Conservation (phyloP, 2,888 invertebrate genomes). For the Hyposoter dolosus region DNA sequence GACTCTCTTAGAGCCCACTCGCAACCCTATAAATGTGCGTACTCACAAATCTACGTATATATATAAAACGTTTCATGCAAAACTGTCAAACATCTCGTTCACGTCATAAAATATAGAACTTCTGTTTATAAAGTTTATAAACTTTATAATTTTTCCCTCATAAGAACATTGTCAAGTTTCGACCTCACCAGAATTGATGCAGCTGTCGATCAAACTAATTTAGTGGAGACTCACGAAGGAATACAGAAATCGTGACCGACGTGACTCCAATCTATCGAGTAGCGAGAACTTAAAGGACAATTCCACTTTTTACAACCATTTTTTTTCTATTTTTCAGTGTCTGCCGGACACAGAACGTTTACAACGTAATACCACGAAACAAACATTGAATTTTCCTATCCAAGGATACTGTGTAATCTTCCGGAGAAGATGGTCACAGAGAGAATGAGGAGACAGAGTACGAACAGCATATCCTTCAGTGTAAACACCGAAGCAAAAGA, state of each 20-base stretch:
- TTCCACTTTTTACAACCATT: background rate
- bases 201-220: background rate
- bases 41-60: conserved; percentile 46
- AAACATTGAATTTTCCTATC: conserved; percentile 17
- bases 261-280: background rate
- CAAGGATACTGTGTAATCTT: conserved; percentile 11
- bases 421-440: conserved; percentile 42
- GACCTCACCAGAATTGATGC: background rate
- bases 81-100: conserved; percentile 4
- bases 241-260: background rate
- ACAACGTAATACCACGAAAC: background rate
- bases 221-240: background rate
- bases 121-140: background rate
- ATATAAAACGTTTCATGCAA: conserved; percentile 57
- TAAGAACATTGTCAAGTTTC: too few species aligned
- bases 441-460: conserved; percentile 46
- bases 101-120: background rate
- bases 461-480: conserved; percentile 57
- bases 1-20: conserved; percentile 68
- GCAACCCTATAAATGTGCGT: conserved; percentile 50
- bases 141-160: too few species aligned
- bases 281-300: background rate
- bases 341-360: conserved; percentile 29
- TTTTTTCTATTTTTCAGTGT: background rate
- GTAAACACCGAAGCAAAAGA: conserved; percentile 45